A percentile compares a stretch with the other conserved stretches of the same genome.
These are phyloP conservation scores for Menidia menidia DNA, from an alignment of 2,797 vertebrate species.

Conservation along the genomic window DNA sequence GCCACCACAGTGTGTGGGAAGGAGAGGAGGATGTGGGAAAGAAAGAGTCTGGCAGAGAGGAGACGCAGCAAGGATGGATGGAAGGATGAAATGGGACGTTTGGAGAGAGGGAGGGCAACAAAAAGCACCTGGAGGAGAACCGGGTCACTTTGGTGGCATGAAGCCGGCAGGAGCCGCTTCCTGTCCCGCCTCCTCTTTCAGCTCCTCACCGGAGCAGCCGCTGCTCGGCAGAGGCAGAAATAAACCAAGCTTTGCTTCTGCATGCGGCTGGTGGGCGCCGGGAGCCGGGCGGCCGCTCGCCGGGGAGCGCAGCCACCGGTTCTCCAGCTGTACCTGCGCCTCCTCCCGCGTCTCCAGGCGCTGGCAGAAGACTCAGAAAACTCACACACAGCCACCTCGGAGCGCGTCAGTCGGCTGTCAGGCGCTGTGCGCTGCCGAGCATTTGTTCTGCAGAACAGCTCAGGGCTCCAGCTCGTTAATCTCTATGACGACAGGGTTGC, in stretches of 20 bases:
- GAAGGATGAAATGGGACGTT: background rate
- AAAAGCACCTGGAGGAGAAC: background rate
- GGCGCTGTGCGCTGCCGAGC: constrained; percentile 32
- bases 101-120: background rate
- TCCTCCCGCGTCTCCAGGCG: constrained; percentile 39
- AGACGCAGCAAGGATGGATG: constrained; percentile 12
- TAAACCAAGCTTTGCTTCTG: constrained; percentile 23
- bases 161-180: too few species aligned
- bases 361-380: constrained; percentile 29
- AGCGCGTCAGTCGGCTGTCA: constrained; percentile 58
- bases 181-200: background rate
- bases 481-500: constrained; percentile 79
- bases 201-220: background rate
- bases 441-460: constrained; percentile 70
- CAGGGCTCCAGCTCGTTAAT: constrained; percentile 78
- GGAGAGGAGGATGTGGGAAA: background rate
- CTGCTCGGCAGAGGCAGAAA: constrained; percentile 7
- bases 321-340: constrained; percentile 60
- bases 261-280: constrained; percentile 9
- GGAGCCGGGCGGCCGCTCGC: background rate
- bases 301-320: constrained; percentile 51
- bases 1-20: constrained; percentile 43
- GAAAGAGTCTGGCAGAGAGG: background rate
- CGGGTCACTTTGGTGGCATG: background rate
- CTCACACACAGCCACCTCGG: constrained; percentile 30